Evolutionary conservation across 2,797 vertebrate species (phyloP), one percentile per base, ranked within the genome.

Genomic region (Bucorvus abyssinicus): DNA sequence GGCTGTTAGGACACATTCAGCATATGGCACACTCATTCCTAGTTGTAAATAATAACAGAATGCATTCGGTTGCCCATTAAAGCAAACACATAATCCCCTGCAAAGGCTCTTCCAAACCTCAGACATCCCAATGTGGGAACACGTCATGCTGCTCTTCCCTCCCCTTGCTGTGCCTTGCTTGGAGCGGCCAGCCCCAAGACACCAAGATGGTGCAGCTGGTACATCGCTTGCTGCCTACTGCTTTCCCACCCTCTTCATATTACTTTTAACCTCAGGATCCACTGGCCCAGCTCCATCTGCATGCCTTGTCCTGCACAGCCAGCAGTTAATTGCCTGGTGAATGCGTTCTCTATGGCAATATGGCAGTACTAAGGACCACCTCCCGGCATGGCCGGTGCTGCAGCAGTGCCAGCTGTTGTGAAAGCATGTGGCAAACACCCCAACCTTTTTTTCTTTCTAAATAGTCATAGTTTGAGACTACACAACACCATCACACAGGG

Each of bases 41-140:
- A 90, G 75, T n/a, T 92, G 77, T 93, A 95, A 96, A 93, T 96
- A 96, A 93, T 84, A 96, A 70, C 53, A 75, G 75, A 92, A 93
- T 36, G 57, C 59, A 78, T 71, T 92, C 8, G 7, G 42, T 24
- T 20, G 29, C 64, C 85, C 83, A 91, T 73, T 87, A 79, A 88
- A 93, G 89, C 42, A 65, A 90, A 57, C 34, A 73, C 55, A 70
- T 40, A 84, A 60, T 55, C 30, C 23, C 14, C 24, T 68, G 32
- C 42, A 84, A 87, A 79, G 47, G 34, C 61, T 68, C 22, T 75
- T 78, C 38, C 69, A 91, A 88, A 91, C 20, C 78, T 95, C 83
- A 95, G 60, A 65, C 40, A 77, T 49, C 38, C 27, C 38, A 38
- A 16, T 12, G 20, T 70, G 34, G 67, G n/a, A 85, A 79, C 24